phyloP scores from a whole-genome alignment of 2,888 invertebrate genomes.

The Ommatoiulus sabulosus region DNA sequence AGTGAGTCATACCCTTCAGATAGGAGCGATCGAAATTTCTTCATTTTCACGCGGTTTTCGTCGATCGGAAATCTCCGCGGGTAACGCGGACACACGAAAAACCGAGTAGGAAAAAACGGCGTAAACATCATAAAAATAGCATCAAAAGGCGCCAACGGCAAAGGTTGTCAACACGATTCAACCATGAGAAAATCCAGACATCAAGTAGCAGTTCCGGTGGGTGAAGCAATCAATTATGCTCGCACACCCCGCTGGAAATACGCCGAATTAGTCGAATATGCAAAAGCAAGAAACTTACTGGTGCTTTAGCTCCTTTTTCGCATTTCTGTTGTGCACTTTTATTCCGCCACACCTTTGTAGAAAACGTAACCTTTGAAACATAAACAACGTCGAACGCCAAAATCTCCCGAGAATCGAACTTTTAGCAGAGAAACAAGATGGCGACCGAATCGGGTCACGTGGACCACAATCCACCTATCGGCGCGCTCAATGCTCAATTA shows the following conservation, averaged over 20 bases:
- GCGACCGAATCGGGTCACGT: constrained; percentile 2
- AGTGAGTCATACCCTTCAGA: too few relatives aligned
- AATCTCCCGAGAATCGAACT: constrained; percentile 4
- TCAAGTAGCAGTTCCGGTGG: constrained; percentile 6
- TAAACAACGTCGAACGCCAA: constrained; percentile 3
- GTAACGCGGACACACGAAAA: background rate
- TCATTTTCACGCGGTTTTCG: too few relatives aligned
- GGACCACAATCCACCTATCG: background rate
- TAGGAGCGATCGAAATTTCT: too few relatives aligned
- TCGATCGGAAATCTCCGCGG: background rate
- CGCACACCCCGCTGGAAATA: background rate
- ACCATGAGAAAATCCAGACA: constrained; percentile 20
- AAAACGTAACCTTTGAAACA: background rate
- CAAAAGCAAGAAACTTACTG: background rate
- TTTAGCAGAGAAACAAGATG: background rate
- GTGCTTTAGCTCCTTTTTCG: background rate
- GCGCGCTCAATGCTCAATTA: background rate
- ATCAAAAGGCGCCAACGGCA: background rate
- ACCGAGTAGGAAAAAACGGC: background rate
- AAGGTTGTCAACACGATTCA: background rate
- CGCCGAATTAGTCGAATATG: background rate
- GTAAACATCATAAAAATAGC: background rate
- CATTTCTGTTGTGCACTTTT: background rate
- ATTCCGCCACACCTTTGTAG: background rate
- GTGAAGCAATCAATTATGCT: background rate